Evolutionary conservation across 2,888 invertebrate genomes (phyloP), one percentile per base, ranked within the genome.

Genomic region (Cantharis nigra): DNA sequence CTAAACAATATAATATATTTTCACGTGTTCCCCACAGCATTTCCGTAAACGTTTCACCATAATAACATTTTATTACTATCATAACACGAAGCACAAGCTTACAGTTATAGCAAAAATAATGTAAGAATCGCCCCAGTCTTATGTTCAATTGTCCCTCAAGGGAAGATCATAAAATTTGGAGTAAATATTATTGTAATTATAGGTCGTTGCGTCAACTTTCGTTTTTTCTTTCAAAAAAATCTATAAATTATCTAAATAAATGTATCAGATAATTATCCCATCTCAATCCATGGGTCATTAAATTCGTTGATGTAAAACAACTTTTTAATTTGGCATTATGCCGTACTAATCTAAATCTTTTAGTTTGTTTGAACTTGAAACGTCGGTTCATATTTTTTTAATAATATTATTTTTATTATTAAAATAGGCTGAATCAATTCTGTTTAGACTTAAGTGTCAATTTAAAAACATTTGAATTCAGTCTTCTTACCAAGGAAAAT

Each of bases 41-140:
- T 80, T 82, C 78, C 79, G 79, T 80, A 81, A 79, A 80, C 80
- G 76, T 78, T 78, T 72, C 73, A 72, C 79, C 79, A 79, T 79
- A 80, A 82, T 82, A 81, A 81, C 79, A 75, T 81, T 82, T 82
- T 81, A 82, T 82, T 82, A 80, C 79, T 73, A 75, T 80, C 78
- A 79, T 78, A 79, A 80, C 74, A 80, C 76, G 74, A 76, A 75
- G 75, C 77, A 77, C 77, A 74, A 69, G 75, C 78, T 72, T 74
- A 71, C 67, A 71, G 78, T 78, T 78, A 78, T 78, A 75, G 70
- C 73, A 70, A 76, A 78, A 71, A 78, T 76, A 78, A 69, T 67
- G 69, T 74, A 76, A 75, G 75, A 73, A 73, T 76, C 71, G 23
- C 65, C 63, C 74, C 70, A 67, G 70, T 69, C 23, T n/a, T 26